Percentiles rank a stretch among this genome's conserved stretches.
phyloP scores from a whole-genome alignment of 2,888 invertebrate species.

The Apodemia duryi region DNA sequence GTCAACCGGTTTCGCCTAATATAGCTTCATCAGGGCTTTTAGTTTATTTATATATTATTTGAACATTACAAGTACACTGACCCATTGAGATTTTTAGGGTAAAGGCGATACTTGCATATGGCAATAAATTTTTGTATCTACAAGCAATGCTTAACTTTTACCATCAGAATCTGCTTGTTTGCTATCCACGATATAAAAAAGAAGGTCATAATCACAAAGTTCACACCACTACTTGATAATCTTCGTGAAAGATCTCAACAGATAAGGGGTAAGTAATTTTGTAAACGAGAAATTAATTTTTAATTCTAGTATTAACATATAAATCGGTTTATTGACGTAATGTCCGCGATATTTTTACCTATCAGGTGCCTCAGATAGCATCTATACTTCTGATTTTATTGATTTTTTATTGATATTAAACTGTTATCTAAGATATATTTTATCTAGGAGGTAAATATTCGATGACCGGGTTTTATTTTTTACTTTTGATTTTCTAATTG shows the following conservation, averaged over 20 bases:
- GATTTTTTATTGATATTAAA: slow-evolving; percentile 28
- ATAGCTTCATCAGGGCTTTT: too few relatives aligned
- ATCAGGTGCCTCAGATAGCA: slow-evolving; percentile 41
- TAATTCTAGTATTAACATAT: background rate
- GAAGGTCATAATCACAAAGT: background rate
- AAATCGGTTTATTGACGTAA: slow-evolving; percentile 13
- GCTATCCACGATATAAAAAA: background rate
- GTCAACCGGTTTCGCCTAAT: too few relatives aligned
- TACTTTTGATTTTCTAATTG: too few relatives aligned
- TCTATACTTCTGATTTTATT: slow-evolving; percentile 33
- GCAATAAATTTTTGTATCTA: background rate
- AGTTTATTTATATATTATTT: too few relatives aligned
- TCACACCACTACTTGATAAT: background rate
- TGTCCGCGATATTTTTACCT: slow-evolving; percentile 29
- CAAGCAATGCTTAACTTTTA: background rate
- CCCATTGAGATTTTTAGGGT: too few relatives aligned
- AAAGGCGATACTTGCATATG: too few relatives aligned
- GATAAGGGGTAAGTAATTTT: slow-evolving; percentile 5
- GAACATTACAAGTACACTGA: too few relatives aligned
- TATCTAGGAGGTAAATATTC: background rate
- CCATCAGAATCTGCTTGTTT: background rate
- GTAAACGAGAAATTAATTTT: background rate
- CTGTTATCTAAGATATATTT: background rate
- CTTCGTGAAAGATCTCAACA: background rate
- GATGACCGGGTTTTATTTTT: slow-evolving; percentile 5